These are phyloP conservation scores for Archips xylosteana DNA, from an alignment of 2,888 invertebrate species.

Conservation along the genomic window DNA sequence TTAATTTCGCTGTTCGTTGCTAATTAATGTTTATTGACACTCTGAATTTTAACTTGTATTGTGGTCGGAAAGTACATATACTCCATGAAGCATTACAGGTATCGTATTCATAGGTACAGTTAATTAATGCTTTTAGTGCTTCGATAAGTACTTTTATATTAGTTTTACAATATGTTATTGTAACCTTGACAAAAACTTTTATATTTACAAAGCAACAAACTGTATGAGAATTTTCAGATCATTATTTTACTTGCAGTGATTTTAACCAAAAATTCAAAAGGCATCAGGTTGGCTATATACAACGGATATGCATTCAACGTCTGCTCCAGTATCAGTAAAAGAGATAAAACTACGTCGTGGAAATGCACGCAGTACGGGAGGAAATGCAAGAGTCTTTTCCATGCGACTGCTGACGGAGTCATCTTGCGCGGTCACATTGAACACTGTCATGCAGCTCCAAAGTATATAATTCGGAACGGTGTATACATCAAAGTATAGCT, in stretches of 20 bases:
- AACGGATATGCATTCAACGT: conserved; percentile 43
- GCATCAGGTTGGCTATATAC: not conserved
- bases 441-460: not conserved
- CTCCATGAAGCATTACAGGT: no score
- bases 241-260: conserved; percentile 15
- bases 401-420: not conserved
- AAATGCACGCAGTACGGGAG: not conserved
- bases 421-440: not conserved
- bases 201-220: no score
- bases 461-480: not conserved
- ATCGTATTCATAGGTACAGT: no score
- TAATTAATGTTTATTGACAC: not conserved
- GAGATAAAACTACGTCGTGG: not conserved
- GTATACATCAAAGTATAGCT: not conserved
- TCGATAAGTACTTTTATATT: no score
- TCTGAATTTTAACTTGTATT: not conserved
- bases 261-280: not conserved
- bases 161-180: no score
- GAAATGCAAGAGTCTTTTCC: not conserved
- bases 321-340: not conserved
- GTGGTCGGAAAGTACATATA: not conserved
- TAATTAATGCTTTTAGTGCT: no score
- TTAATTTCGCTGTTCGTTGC: not conserved
- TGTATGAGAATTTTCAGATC: not conserved
- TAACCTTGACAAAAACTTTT: no score